Base-by-base conservation (phyloP, 1,140 invertebrate genomes). In the Eufriesea mexicana region DNA sequence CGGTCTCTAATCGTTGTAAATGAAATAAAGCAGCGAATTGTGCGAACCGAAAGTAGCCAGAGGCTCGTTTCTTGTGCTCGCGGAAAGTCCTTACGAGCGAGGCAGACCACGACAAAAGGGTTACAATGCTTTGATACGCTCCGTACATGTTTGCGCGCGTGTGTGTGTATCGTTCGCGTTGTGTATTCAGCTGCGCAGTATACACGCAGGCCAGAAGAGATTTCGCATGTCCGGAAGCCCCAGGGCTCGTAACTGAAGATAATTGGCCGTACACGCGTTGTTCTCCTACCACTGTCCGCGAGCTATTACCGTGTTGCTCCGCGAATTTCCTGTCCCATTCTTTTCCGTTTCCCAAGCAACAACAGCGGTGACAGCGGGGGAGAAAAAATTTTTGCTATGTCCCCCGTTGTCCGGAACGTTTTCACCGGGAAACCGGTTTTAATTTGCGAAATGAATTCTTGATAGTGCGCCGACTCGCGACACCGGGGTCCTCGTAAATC, bases 401-500 rank as follows among this genome's bases (percentile, higher is more conserved):
- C 45, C 8, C 14, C 42, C 7, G 25, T 25, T 23, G 20, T 25
- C 54, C 28, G 35, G 35, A 20, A 2, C 20, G 67, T 16, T 62
- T 73, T 54, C 47, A 6, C n/a, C 0, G 25, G 35, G n/a, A 16
- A 8, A 42, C 47, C 51, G 54, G 54, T 75, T 84, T 84, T 84
- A 84, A 84, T 84, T 74, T 68, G 83, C 83, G 51, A 80, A 80
- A 79, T 80, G 83, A 84, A 84, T 80, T 67, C 83, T 84, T 74
- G 61, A 80, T 80, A 68, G 62, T 10, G 18, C 20, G 35, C 12
- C 49, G 51, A 72, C 49, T 49, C 79, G n/a, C 51, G 51, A 74
- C 72, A 66, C 57, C 25, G 49, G 25, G 1, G 6, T 49, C n/a
- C 67, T 47, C 75, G 55, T 62, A 79, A 83, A 79, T 83, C 80